phyloP scores from a whole-genome alignment of 2,888 invertebrate genomes.

The Perizoma flavofasciatum region DNA sequence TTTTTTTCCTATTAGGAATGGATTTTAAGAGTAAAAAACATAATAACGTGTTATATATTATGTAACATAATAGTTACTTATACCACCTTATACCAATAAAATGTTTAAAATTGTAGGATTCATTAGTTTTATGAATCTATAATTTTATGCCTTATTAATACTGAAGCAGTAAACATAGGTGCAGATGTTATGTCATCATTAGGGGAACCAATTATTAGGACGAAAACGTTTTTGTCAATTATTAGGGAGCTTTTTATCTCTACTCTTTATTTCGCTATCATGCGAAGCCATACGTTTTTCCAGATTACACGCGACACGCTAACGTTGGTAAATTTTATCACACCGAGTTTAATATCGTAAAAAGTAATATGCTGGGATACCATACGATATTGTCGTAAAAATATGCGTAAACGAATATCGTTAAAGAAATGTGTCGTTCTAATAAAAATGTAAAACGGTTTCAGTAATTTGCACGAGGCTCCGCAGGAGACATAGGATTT shows the following conservation, averaged over 20 bases:
- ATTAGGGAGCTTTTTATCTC: not conserved
- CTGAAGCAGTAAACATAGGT: no score
- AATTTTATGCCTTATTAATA: no score
- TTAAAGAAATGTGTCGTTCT: constrained; percentile 46
- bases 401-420: constrained; percentile 37
- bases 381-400: constrained; percentile 35
- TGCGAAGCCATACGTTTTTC: constrained; percentile 1
- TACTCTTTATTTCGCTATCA: not conserved
- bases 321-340: constrained; percentile 20
- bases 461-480: constrained; percentile 45
- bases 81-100: no score
- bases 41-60: no score
- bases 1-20: no score
- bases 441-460: constrained; percentile 61
- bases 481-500: constrained; percentile 14
- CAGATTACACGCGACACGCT: constrained; percentile 22
- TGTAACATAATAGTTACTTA: no score
- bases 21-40: no score
- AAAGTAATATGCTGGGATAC: constrained; percentile 31
- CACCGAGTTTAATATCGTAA: constrained; percentile 36
- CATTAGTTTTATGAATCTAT: no score
- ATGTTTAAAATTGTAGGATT: no score
- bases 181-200: no score
- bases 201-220: no score
- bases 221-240: no score